phyloP scores from a whole-genome alignment of 2,888 invertebrate species.

The Cloeon dipterum region DNA sequence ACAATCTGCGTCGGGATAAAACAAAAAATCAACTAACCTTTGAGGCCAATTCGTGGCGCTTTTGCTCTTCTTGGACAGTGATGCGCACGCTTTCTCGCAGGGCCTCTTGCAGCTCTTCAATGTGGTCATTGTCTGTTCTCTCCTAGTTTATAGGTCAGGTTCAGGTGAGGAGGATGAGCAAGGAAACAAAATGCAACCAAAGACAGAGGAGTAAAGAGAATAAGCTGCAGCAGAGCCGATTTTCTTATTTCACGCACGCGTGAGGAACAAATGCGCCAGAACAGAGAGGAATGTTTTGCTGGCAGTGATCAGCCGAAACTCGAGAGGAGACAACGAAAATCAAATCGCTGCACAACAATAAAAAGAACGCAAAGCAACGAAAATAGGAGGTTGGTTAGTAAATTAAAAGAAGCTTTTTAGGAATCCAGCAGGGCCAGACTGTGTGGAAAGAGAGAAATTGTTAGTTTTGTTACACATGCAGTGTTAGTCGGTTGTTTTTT shows the following conservation, averaged over 20 bases:
- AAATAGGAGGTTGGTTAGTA: too few relatives aligned
- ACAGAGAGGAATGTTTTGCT: background rate
- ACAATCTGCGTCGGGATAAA: too few relatives aligned
- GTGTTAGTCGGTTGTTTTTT: conserved; percentile 10
- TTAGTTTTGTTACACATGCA: conserved; percentile 9
- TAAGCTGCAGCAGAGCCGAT: too few relatives aligned
- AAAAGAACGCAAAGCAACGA: conserved; percentile 4
- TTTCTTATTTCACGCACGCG: too few relatives aligned
- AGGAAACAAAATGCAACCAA: background rate
- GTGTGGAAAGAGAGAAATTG: conserved; percentile 5
- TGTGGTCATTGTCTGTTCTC: conserved; percentile 30
- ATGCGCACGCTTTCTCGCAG: conserved; percentile 55
- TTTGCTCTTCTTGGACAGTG: conserved; percentile 39
- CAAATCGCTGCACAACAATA: conserved; percentile 4
- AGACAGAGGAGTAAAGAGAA: background rate
- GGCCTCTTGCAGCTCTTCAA: conserved; percentile 63
- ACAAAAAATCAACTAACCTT: too few relatives aligned
- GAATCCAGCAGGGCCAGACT: conserved; percentile 75
- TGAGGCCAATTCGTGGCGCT: conserved; percentile 34
- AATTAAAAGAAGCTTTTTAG: conserved; percentile 85
- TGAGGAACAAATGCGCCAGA: conserved; percentile 1
- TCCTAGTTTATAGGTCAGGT: conserved; percentile 8
- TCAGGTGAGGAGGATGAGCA: background rate
- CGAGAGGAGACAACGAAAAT: conserved; percentile 5
- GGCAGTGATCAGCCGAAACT: conserved; percentile 3